Evolutionary conservation across 2,888 invertebrate genomes (phyloP), one percentile per base, ranked within the genome.

Genomic region (Escarpia spicata): DNA sequence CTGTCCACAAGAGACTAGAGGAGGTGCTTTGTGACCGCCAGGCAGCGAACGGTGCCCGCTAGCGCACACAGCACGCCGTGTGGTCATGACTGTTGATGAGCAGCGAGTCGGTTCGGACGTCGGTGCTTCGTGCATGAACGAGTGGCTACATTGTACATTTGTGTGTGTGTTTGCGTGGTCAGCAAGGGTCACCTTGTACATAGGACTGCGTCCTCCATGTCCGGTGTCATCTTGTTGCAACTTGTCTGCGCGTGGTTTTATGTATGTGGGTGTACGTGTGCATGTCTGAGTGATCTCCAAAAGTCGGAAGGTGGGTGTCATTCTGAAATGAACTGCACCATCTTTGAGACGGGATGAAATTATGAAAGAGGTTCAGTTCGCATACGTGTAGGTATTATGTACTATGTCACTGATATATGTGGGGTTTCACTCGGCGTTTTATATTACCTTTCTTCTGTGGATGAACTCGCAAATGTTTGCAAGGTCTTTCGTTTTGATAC

Each of bases 1-100:
- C 45, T 15, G 43, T 91, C 91, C 31, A 37, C 26, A 91, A 91
- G n/a, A 44, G 52, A 37, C 91, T 91, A 12, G 91, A 91, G 31
- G 19, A 43, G 45, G 91, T 91, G 43, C 44, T 91, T 45, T 45
- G 43, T 31, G 91, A 91, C 44, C 43, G 91, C 15, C 43, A 91
- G 52, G 45, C 44, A 44, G 91, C 75, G 75, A 75, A 75, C 3
- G 75, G 75, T 3, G 75, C 75, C 3, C 75, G 75, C 75, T 75
- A 75, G 75, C 75, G 4, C 12, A 52, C 52, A 52, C 52, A 52
- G 3, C 9, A 26, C 75, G n/a, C 15, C 19, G 19, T 26, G 75
- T 6, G 26, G 75, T 3, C n/a, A 75, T 26, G n/a, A 26, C 15
- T 75, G 75, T 75, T 75, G 26, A 75, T 19, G 2, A 75, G 6